These are phyloP conservation scores for Sitta carolinensis DNA, from an alignment of 2,797 vertebrate genomes.

Conservation along the genomic window DNA sequence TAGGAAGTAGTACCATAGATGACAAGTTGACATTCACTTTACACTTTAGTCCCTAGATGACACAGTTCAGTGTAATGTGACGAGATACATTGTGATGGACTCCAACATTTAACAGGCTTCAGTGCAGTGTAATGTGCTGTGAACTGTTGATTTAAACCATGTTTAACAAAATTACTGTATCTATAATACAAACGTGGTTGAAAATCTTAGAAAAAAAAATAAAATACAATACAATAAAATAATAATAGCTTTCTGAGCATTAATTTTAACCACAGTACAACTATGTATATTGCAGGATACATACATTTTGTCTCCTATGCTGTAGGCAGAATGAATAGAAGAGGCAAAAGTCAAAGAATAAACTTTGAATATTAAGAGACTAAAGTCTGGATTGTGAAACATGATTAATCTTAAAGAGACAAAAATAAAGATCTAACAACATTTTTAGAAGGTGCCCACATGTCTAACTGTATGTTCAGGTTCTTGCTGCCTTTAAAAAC, in stretches of 20 bases:
- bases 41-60: neutral
- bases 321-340: neutral
- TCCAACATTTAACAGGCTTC: constrained; percentile 10
- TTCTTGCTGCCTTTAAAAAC: neutral
- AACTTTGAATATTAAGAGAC: neutral
- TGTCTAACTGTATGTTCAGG: neutral
- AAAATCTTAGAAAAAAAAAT: neutral
- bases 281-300: neutral
- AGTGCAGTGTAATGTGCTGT: neutral
- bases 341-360: neutral
- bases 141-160: neutral
- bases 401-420: neutral
- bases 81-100: constrained; percentile 33
- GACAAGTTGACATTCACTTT: constrained; percentile 49
- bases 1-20: neutral
- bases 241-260: neutral
- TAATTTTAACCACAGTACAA: neutral
- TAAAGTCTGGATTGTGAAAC: neutral
- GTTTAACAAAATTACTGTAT: neutral
- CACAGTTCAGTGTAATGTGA: constrained; percentile 1
- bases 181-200: neutral
- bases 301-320: neutral
- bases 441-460: neutral
- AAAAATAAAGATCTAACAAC: neutral
- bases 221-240: neutral